Base-by-base conservation (phyloP, 2,797 vertebrate species). In the Denticeps clupeoides region DNA sequence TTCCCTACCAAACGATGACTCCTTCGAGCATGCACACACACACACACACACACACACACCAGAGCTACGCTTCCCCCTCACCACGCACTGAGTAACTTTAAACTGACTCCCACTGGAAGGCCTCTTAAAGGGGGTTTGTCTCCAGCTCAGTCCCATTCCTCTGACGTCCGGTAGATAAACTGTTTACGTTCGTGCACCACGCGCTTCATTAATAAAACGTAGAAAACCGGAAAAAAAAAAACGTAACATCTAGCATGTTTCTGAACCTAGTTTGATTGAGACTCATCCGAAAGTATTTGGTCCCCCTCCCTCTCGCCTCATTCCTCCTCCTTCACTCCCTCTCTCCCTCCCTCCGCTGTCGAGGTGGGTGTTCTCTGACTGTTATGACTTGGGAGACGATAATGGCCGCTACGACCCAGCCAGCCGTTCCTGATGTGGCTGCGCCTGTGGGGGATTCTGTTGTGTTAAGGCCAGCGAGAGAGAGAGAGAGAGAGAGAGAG, bases 321-420 rank as follows among this genome's bases (percentile, higher is more conserved):
- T 72, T 75, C 70, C 59, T 44, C 7, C 25, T 3, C 22, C 29
- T 7, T 62, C 59, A 47, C 60, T 63, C 57, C 8, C 21, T 47
- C 49, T 37, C 50, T 41, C 49, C 51, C 68, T 62, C 68, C 56
- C 62, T 67, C 68, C 64, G 74, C 77, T 74, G 70, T 75, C 85
- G 80, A 83, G 81, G 86, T 89, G 85, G 87, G 87, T 88, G 86
- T 87, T 87, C 85, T 84, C 62, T 53, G 67, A 78, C 83, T 86
- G 85, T 87, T 87, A 83, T 88, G 85, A 83, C 82, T 87, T 80
- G 83, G 78, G 82, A 86, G 81, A 83, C 79, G 83, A 84, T 87
- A 87, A 85, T 87, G 81, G 85, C 81, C 82, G 85, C 75, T 83
- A 78, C 82, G 84, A 75, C 83, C 78, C 78, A 83, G 81, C 80